A percentile compares a stretch with the other conserved stretches of the same genome.
Conservation (phyloP, 2,113 vertebrate genomes). For the Zosterops borbonicus region DNA sequence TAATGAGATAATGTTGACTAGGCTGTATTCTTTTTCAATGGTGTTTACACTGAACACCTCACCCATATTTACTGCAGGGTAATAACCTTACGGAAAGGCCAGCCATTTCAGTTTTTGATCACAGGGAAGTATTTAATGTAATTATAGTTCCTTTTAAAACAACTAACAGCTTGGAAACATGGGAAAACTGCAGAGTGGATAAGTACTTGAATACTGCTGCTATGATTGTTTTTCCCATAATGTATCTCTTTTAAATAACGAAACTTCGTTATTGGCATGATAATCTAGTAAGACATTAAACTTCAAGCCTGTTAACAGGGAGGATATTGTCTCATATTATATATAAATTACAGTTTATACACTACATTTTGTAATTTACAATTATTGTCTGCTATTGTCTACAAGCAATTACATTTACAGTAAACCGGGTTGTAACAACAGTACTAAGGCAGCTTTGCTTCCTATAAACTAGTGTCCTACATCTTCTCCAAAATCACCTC, state of each 20-base stretch:
- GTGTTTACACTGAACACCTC: neutral
- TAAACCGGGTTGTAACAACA: slow-evolving; percentile 13
- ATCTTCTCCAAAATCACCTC: neutral
- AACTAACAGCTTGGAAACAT: slow-evolving; percentile 38
- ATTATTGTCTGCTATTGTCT: slow-evolving; percentile 37
- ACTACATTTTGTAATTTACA: slow-evolving; percentile 20
- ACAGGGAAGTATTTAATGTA: slow-evolving; percentile 32
- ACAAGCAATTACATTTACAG: slow-evolving; percentile 54
- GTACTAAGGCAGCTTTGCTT: neutral
- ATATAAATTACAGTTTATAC: slow-evolving; percentile 14
- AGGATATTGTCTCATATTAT: slow-evolving; percentile 8
- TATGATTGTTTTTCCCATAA: slow-evolving; percentile 30
- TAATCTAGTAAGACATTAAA: slow-evolving; percentile 48
- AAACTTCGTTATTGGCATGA: slow-evolving; percentile 30
- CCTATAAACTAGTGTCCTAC: neutral
- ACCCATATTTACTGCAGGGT: neutral
- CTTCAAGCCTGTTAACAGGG: slow-evolving; percentile 41
- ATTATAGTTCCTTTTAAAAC: slow-evolving; percentile 38
- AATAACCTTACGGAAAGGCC: slow-evolving; percentile 21
- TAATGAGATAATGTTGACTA: neutral
- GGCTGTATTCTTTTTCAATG: neutral
- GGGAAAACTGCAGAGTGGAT: slow-evolving; percentile 1
- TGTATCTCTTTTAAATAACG: slow-evolving; percentile 40
- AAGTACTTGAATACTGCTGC: slow-evolving; percentile 20
- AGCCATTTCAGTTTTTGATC: slow-evolving; percentile 20